phyloP scores from a whole-genome alignment of 30 jellyfish, hydroid and myxozoan genomes.

The Hydra vulgaris region DNA sequence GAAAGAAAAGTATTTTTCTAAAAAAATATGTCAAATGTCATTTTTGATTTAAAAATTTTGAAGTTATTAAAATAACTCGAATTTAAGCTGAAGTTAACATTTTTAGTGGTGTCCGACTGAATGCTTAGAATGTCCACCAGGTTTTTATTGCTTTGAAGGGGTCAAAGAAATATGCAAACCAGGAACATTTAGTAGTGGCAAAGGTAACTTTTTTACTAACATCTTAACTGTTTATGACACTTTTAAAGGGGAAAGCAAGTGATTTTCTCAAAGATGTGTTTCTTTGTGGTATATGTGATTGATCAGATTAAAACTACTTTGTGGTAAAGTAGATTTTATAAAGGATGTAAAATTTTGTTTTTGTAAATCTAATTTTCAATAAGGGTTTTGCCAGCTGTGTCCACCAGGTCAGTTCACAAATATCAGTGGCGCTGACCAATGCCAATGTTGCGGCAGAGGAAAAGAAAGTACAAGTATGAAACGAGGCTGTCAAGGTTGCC shows the following conservation, averaged over 20 bases:
- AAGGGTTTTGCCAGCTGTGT: conserved; percentile 91
- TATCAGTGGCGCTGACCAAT: conserved; percentile 52
- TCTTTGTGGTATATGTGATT: no score
- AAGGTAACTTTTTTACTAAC: conserved; percentile 47
- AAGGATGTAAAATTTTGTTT: no score
- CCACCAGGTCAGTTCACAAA: conserved; percentile 76
- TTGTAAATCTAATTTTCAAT: no score
- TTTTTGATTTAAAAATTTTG: no score
- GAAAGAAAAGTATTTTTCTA: no score
- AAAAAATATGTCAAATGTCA: no score
- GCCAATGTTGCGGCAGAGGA: conserved; percentile 93
- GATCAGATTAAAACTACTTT: no score
- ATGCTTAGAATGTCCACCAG: conserved; percentile 79
- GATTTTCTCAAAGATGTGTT: background rate
- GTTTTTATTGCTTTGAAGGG: conserved; percentile 89
- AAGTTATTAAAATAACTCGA: no score
- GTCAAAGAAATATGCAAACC: conserved; percentile 61
- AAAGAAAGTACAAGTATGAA: conserved; percentile 69
- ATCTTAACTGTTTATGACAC: conserved; percentile 2
- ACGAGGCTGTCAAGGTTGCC: conserved; percentile 64
- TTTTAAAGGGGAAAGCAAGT: background rate
- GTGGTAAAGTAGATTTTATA: no score
- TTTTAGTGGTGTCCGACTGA: conserved; percentile 87
- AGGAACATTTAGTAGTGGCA: conserved; percentile 82
- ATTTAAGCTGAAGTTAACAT: no score